phyloP scores from a whole-genome alignment of 2,113 vertebrate genomes.

The Passer domesticus region DNA sequence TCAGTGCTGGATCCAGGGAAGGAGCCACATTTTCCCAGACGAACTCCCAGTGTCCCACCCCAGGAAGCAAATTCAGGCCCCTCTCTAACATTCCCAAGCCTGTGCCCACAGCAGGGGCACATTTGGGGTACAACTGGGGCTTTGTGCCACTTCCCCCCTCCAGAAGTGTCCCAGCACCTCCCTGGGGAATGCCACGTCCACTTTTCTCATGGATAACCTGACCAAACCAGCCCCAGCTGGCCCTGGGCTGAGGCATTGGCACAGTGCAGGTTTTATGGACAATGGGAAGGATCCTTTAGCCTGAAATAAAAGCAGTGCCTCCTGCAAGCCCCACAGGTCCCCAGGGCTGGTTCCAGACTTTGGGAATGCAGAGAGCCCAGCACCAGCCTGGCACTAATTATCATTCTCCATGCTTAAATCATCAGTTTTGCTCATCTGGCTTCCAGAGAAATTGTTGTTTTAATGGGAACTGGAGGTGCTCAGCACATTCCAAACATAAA shows the following conservation, averaged over 20 bases:
- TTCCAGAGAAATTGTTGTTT: background rate
- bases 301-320: background rate
- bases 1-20: background rate
- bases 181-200: accelerated
- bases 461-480: background rate
- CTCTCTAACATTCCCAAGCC: too few species aligned
- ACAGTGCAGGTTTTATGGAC: background rate
- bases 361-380: background rate
- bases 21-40: accelerated
- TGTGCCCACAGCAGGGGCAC: background rate
- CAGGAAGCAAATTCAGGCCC: accelerated
- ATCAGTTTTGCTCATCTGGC: background rate
- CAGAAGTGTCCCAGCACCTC: accelerated
- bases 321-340: background rate
- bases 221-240: background rate
- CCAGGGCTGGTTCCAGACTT: background rate
- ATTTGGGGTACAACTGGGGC: accelerated
- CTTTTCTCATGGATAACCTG: too few species aligned
- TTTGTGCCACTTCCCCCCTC: too few species aligned
- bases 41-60: background rate
- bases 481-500: background rate
- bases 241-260: accelerated
- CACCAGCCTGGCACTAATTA: background rate
- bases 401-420: background rate
- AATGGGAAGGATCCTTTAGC: accelerated